Evolutionary conservation across 2,113 vertebrate species (phyloP).

Genomic region (Corynorhinus townsendii): DNA sequence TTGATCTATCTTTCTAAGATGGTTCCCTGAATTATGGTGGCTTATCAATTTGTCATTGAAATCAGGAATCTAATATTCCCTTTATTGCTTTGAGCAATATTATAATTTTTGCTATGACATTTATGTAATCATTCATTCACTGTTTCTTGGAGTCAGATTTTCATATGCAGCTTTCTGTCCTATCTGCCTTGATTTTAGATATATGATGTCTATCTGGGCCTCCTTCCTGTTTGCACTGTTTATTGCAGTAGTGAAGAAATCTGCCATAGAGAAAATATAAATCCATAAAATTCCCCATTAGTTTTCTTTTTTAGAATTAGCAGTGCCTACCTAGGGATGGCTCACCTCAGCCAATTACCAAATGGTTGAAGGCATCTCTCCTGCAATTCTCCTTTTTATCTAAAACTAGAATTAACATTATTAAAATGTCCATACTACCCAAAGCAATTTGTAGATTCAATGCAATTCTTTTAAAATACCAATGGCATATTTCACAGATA

Average conservation of each 20-base stretch:
- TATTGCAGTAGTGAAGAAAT: neutral
- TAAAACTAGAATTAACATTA: neutral
- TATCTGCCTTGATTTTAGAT: neutral
- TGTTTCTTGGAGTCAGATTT: neutral
- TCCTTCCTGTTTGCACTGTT: neutral
- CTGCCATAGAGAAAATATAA: neutral
- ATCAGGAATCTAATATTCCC: neutral
- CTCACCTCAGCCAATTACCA: neutral
- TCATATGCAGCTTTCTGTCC: neutral
- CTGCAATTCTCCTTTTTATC: neutral
- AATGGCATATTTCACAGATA: too few species aligned
- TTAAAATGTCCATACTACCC: too few species aligned
- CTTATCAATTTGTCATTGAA: neutral
- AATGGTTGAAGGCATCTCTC: neutral
- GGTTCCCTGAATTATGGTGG: neutral
- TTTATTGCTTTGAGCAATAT: neutral
- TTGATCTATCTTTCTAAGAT: neutral
- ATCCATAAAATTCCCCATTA: neutral
- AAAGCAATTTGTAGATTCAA: too few species aligned
- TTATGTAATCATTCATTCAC: neutral
- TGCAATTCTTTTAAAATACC: too few species aligned
- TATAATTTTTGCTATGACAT: neutral
- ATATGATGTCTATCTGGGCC: neutral
- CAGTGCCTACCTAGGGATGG: neutral
- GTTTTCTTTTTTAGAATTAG: neutral